Conservation (phyloP, 1,140 invertebrate genomes). For the Venustaconcha ellipsiformis region DNA sequence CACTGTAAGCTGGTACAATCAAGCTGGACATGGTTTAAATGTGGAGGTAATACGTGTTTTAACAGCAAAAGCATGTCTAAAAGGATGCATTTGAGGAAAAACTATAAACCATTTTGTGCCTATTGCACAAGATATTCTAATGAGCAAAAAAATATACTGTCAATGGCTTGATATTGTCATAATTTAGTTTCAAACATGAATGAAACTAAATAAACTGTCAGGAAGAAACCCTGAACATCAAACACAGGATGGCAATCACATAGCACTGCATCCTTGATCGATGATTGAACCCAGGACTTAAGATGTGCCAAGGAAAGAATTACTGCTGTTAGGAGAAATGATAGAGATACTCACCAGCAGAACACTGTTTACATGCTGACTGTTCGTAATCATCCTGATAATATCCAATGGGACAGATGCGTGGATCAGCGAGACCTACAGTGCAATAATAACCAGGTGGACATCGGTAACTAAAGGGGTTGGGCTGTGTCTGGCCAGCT, state of each 20-base stretch:
- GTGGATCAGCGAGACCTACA: slow-evolving; percentile 36
- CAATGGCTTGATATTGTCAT: neutral
- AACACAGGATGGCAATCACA: neutral
- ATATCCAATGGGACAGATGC: slow-evolving; percentile 50
- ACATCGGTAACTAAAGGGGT: slow-evolving; percentile 58
- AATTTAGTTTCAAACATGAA: neutral
- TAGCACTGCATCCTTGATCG: neutral
- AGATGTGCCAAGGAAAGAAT: neutral
- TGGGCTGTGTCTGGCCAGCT: slow-evolving; percentile 59
- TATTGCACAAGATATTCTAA: no score
- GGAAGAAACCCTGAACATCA: neutral
- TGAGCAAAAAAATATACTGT: no score
- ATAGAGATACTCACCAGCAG: slow-evolving; percentile 40
- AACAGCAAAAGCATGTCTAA: no score
- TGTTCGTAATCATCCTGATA: slow-evolving; percentile 58
- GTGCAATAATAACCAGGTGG: slow-evolving; percentile 56
- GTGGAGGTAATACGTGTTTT: no score
- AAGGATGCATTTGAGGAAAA: no score
- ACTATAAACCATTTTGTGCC: no score
- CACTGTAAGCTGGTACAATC: no score
- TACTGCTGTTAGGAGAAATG: no score
- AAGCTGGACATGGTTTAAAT: no score
- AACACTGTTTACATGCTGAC: slow-evolving; percentile 51
- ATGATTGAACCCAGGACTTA: neutral
- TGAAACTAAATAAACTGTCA: neutral